Base-by-base conservation (phyloP, 2,113 vertebrate genomes). In the Himantopus leucocephalus region DNA sequence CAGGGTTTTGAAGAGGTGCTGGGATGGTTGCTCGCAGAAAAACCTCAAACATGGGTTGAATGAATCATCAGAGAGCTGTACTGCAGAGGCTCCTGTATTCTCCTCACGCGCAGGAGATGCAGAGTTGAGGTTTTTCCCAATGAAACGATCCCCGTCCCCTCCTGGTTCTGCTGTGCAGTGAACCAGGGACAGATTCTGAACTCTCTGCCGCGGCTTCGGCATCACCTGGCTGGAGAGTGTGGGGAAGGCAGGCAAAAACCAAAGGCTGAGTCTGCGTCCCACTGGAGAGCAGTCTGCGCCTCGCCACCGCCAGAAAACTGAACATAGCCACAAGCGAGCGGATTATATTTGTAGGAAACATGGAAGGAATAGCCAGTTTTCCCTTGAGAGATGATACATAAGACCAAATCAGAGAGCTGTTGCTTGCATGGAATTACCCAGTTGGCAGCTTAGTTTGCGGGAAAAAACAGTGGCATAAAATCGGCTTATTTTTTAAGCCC, bases 401-500 rank as follows among this genome's bases (percentile, higher is more conserved):
- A 82, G 56, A 47, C 60, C 48, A 48, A 77, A 64, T 60, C 13
- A 2, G 14, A 50, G 70, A 30, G 68, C 89, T 89, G 55, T 47
- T 67, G 37, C 58, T 70, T 74, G 75, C 32, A 2, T 84, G 76
- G 50, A 30, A 34, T 82, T 89, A 91, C 75, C 86, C 94, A 24
- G 41, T 21, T 84, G 81, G 73, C 88, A 84, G 91, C 93, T 95
- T 91, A 82, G 66, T 72, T 63, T 70, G 56, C 63, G 52, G 34
- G 47, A 45, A 78, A 73, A 50, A 63, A 87, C 23, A 94, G 89
- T 24, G 77, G 37, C 74, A 47, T 63, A 63, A 95, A 94, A 94
- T 96, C 78, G 6, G 77, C 92, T 97, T 95, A 92, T 73, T 92
- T 81, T 88, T 85, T 89, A 91, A 89, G 71, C 74, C 73, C 71